These are phyloP conservation scores for Phengaris alcon DNA, from an alignment of 2,888 invertebrate genomes.

Conservation along the genomic window DNA sequence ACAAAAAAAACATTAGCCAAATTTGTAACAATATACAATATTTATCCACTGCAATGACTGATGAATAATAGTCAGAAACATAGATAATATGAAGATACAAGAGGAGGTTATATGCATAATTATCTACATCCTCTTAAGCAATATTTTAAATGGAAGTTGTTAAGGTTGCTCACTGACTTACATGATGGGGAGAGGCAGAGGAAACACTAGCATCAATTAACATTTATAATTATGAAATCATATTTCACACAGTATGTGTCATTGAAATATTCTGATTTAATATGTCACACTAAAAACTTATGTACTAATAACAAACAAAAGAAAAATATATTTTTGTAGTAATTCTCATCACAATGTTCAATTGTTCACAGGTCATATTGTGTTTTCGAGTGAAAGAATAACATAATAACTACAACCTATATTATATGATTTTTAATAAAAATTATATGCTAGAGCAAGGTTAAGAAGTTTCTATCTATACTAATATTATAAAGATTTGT, in stretches of 20 bases:
- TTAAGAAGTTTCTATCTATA: too few relatives aligned
- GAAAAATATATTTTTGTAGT: too few relatives aligned
- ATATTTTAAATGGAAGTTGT: conserved; percentile 24
- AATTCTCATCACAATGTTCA: too few relatives aligned
- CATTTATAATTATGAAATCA: conserved; percentile 36
- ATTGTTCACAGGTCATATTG: too few relatives aligned
- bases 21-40: too few relatives aligned
- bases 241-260: conserved; percentile 27
- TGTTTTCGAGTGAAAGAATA: too few relatives aligned
- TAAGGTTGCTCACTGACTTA: conserved; percentile 22
- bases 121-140: conserved; percentile 6
- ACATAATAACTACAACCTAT: too few relatives aligned
- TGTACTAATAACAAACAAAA: too few relatives aligned
- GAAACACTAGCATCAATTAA: conserved; percentile 36
- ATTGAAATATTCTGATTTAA: conserved; percentile 28
- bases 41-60: not conserved
- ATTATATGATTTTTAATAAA: too few relatives aligned
- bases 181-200: conserved; percentile 36
- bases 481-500: too few relatives aligned
- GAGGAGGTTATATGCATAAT: not conserved
- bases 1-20: too few relatives aligned
- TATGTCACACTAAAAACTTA: not conserved
- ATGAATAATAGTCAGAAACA: not conserved
- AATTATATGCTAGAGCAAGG: too few relatives aligned
- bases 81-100: not conserved